Evolutionary conservation across 1,140 invertebrate species (phyloP).

Genomic region (Caenorhabditis inopinata): DNA sequence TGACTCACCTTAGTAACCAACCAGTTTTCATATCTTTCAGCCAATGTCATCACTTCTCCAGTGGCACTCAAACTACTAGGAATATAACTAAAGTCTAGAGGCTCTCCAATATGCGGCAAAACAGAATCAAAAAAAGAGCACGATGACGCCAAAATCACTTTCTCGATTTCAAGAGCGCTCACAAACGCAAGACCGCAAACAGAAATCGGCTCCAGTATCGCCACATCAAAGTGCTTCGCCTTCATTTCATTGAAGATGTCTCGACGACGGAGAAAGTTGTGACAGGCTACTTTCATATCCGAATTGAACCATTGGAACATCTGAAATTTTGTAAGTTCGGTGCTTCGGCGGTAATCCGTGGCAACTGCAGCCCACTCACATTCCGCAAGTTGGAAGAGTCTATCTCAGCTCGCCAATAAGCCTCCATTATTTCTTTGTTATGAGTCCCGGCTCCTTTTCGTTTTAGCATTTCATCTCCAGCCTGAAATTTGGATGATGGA

Average conservation of each 20-base stretch:
- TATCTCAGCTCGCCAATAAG: background rate
- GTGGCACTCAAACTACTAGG: background rate
- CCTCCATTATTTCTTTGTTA: background rate
- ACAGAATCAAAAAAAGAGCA: background rate
- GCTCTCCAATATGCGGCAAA: background rate
- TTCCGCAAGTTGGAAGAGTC: background rate
- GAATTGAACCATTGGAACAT: background rate
- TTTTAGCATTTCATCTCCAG: background rate
- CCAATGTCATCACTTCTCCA: background rate
- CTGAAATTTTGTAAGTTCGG: background rate
- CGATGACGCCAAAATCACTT: background rate
- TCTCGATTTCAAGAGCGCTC: background rate
- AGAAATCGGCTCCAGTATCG: constrained; percentile 5
- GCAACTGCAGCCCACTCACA: background rate
- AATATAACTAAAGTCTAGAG: constrained; percentile 20
- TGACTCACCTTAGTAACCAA: background rate
- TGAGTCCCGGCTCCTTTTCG: background rate
- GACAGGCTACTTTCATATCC: background rate
- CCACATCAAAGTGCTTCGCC: background rate
- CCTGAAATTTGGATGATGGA: background rate
- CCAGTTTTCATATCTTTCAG: background rate
- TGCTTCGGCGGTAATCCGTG: no score
- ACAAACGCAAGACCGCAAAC: constrained; percentile 16
- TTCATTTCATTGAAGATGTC: constrained; percentile 10
- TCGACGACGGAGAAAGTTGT: background rate